These are phyloP conservation scores for Dryobota labecula DNA, from an alignment of 2,888 invertebrate species.

Conservation along the genomic window DNA sequence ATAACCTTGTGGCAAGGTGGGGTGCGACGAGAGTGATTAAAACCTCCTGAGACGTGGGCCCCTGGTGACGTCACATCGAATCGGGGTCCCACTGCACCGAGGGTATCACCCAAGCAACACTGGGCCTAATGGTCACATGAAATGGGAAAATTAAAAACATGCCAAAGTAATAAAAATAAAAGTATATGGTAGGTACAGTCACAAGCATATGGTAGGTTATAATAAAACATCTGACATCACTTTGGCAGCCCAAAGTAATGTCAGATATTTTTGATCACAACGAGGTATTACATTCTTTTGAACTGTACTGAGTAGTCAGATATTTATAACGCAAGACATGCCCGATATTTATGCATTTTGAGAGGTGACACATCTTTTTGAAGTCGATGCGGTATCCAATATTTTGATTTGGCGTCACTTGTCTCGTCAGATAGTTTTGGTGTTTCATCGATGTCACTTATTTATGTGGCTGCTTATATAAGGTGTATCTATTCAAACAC, in stretches of 20 bases:
- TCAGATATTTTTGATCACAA: not conserved
- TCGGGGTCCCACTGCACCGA: conserved; percentile 85
- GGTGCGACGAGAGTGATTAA: conserved; percentile 69
- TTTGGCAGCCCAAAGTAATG: not conserved
- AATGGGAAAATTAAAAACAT: conserved; percentile 61
- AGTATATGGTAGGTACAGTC: conserved; percentile 8
- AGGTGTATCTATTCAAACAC: no score
- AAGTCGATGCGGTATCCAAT: not conserved
- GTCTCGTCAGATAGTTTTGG: not conserved
- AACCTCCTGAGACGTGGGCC: conserved; percentile 59
- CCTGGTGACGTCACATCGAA: conserved; percentile 73
- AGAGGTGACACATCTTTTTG: not conserved
- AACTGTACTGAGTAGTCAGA: not conserved
- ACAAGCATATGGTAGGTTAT: not conserved
- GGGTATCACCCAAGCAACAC: conserved; percentile 87
- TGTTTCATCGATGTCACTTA: not conserved
- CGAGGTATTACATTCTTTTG: not conserved
- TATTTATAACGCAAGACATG: not conserved
- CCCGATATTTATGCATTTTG: not conserved
- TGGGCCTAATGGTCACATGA: conserved; percentile 71
- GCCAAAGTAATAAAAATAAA: conserved; percentile 39
- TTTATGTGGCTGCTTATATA: not conserved
- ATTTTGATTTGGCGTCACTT: not conserved
- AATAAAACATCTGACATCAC: no score
- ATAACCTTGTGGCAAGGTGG: conserved; percentile 72